These are phyloP conservation scores for Pedionomus torquatus DNA, from an alignment of 2,113 vertebrate genomes.

Conservation along the genomic window DNA sequence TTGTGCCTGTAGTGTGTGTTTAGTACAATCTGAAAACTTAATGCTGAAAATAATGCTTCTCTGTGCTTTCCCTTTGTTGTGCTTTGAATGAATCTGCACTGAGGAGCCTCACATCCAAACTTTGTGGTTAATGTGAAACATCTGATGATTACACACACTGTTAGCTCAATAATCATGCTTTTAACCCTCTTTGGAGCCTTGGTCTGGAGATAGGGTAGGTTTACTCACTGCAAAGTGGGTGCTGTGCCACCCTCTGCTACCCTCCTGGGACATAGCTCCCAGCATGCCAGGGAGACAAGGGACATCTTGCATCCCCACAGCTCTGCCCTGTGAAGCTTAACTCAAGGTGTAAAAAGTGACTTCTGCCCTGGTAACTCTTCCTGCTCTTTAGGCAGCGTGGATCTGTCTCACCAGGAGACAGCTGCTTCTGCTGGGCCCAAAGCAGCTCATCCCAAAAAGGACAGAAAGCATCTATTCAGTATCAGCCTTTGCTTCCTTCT, in stretches of 20 bases:
- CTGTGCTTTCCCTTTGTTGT: not conserved
- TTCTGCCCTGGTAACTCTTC: not conserved
- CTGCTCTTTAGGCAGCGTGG: accelerated
- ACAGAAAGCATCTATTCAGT: not conserved
- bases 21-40: not conserved
- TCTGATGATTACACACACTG: not conserved
- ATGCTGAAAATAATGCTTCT: not conserved
- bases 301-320: not conserved
- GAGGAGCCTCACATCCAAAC: not conserved
- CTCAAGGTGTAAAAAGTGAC: not conserved
- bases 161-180: not conserved
- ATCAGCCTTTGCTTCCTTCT: not conserved
- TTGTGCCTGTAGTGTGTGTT: not conserved
- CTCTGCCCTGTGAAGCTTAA: not conserved
- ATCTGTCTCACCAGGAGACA: not conserved
- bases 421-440: not conserved
- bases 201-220: not conserved
- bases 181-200: not conserved
- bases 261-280: not conserved
- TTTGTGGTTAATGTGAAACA: not conserved
- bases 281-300: not conserved
- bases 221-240: not conserved
- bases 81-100: not conserved
- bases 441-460: not conserved
- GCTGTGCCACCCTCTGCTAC: not conserved